A percentile compares a stretch with the other conserved stretches of the same genome.
These are phyloP conservation scores for Andrena flavipes DNA, from an alignment of 2,888 invertebrate species.

Conservation along the genomic window DNA sequence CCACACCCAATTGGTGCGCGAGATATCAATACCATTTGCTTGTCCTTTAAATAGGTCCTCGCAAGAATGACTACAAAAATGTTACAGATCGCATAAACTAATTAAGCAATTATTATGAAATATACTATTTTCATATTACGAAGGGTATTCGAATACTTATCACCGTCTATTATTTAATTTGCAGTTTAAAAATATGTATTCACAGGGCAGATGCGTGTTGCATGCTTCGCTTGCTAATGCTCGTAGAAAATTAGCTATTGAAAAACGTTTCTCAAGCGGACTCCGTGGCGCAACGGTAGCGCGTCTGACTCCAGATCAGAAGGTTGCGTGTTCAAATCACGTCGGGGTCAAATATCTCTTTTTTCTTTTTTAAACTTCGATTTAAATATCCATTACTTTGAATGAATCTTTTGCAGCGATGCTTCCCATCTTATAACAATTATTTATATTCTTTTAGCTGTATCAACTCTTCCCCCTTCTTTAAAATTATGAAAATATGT, in stretches of 20 bases:
- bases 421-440: neutral
- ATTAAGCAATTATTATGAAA: neutral
- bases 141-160: neutral
- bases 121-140: neutral
- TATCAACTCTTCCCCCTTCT: neutral
- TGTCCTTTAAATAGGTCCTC: neutral
- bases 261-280: conserved; percentile 82
- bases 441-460: neutral
- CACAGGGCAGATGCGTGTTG: neutral
- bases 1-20: conserved; percentile 77
- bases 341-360: conserved; percentile 98
- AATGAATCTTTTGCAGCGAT: conserved; percentile 82
- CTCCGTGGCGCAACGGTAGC: conserved; percentile 99
- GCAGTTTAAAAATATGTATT: neutral
- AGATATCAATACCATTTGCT: conserved; percentile 11
- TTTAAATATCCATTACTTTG: conserved; percentile 6
- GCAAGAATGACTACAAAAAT: neutral
- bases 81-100: neutral
- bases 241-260: conserved; percentile 13
- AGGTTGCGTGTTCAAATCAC: conserved; percentile 99
- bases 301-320: conserved; percentile 99
- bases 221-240: neutral
- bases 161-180: neutral
- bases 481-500: neutral
- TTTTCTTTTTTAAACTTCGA: conserved; percentile 88